These are phyloP conservation scores for Trichonephila clavata DNA, from an alignment of 1,140 invertebrate genomes.

Conservation along the genomic window DNA sequence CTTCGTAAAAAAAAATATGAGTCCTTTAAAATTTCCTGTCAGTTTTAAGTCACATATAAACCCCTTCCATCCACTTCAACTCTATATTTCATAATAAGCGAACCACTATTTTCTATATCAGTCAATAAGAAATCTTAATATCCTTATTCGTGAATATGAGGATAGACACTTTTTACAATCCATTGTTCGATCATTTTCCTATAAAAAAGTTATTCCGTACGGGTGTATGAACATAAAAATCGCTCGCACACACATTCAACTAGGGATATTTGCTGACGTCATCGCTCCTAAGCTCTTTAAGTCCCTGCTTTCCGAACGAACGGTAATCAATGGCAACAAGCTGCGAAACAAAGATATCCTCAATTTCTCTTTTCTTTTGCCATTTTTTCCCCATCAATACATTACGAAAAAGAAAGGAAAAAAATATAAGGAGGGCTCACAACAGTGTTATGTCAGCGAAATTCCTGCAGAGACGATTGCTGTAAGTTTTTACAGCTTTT, in stretches of 20 bases:
- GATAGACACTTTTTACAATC: too few species aligned
- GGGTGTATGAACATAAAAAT: background rate
- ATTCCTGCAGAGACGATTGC: background rate
- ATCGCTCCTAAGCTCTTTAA: background rate
- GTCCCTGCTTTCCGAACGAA: background rate
- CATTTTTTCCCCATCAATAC: background rate
- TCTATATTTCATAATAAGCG: too few species aligned
- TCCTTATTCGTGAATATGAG: too few species aligned
- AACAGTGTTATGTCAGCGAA: background rate
- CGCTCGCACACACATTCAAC: background rate
- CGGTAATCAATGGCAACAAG: slow-evolving; percentile 29
- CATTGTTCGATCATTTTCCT: too few species aligned
- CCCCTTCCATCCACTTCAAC: too few species aligned
- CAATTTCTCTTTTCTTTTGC: background rate
- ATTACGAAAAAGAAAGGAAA: background rate
- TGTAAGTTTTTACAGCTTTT: background rate
- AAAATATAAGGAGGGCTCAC: background rate
- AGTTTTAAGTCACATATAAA: too few species aligned
- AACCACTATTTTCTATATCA: too few species aligned
- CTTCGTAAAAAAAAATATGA: too few species aligned
- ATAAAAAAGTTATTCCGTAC: too few species aligned
- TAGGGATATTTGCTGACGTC: background rate
- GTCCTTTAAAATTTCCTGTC: too few species aligned
- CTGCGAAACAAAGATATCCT: slow-evolving; percentile 25
- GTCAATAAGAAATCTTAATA: too few species aligned